phyloP scores from a whole-genome alignment of 2,797 vertebrate genomes.

The Bufotes viridis region DNA sequence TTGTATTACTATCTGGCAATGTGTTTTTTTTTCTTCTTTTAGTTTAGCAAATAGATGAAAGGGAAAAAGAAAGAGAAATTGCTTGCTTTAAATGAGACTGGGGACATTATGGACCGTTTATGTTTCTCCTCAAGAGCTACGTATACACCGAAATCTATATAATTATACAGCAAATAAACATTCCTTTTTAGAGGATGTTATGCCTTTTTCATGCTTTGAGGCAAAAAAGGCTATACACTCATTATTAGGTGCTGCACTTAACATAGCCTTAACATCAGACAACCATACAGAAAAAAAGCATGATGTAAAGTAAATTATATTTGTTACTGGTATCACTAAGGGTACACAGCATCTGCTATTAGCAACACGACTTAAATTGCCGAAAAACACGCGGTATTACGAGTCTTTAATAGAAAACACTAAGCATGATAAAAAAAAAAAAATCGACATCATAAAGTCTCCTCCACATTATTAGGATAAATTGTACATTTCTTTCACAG shows the following conservation, averaged over 20 bases:
- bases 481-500: constrained; percentile 55
- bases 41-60: constrained; percentile 47
- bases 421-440: constrained; percentile 54
- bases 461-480: constrained; percentile 48
- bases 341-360: constrained; percentile 49
- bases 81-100: constrained; percentile 4
- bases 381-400: constrained; percentile 47
- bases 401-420: constrained; percentile 51
- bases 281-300: neutral
- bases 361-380: constrained; percentile 35
- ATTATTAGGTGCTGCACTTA: constrained; percentile 11
- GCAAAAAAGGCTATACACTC: neutral
- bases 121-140: constrained; percentile 46
- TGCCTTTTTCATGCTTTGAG: constrained; percentile 15
- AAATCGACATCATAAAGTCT: constrained; percentile 48
- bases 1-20: constrained; percentile 55
- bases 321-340: constrained; percentile 50
- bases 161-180: constrained; percentile 51
- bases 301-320: constrained; percentile 40
- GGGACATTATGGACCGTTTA: constrained; percentile 27
- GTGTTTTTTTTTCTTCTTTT: constrained; percentile 27
- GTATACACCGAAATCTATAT: constrained; percentile 46
- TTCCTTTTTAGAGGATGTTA: constrained; percentile 15
- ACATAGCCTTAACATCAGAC: neutral
- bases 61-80: neutral